Percentiles rank a stretch among this genome's conserved stretches.
phyloP scores from a whole-genome alignment of 2,113 vertebrate genomes.

The Protomyctophum bolini region DNA sequence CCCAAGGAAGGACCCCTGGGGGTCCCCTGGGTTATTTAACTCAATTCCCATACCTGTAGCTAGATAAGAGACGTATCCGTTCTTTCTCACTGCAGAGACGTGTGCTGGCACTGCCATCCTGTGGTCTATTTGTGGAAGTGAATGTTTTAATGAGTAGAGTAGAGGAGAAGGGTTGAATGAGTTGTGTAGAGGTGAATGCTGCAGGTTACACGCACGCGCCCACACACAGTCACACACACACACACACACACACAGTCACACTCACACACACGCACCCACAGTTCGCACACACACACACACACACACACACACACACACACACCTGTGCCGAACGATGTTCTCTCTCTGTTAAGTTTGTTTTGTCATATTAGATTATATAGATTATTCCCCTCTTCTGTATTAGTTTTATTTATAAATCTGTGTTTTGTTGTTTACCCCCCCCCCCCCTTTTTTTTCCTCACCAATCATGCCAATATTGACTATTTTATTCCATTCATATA shows the following conservation, averaged over 20 bases:
- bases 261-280: too few species aligned
- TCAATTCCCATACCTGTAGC: not conserved
- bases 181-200: conserved; percentile 35
- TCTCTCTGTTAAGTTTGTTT: conserved; percentile 12
- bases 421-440: conserved; percentile 18
- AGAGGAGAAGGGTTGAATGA: conserved; percentile 16
- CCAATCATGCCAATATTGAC: conserved; percentile 37
- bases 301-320: not conserved
- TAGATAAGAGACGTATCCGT: too few species aligned
- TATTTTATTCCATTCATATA: conserved; percentile 47
- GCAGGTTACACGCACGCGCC: not conserved
- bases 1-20: too few species aligned
- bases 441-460: not conserved
- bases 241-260: too few species aligned
- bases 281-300: too few species aligned
- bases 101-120: conserved; percentile 52
- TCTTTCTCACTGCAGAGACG: not conserved
- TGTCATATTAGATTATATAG: conserved; percentile 34
- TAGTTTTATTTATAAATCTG: conserved; percentile 59
- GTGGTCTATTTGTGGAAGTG: conserved; percentile 33
- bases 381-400: conserved; percentile 16
- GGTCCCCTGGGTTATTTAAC: not conserved
- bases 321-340: not conserved
- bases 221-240: too few species aligned
- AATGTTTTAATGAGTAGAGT: not conserved